A percentile compares a stretch with the other conserved stretches of the same genome.
These are phyloP conservation scores for Danaus melanippus DNA, from an alignment of 1,140 invertebrate species.

Conservation along the genomic window DNA sequence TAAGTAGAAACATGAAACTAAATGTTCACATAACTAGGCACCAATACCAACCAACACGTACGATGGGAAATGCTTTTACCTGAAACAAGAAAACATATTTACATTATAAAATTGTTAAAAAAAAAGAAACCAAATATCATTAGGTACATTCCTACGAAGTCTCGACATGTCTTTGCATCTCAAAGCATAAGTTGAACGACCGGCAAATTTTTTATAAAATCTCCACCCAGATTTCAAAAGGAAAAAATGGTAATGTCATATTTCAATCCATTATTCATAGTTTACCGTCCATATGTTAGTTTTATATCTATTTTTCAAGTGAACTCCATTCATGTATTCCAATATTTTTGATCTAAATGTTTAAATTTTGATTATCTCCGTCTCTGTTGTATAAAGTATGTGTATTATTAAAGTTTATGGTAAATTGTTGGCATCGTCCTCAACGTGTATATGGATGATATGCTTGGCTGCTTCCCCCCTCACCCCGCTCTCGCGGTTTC, in stretches of 20 bases:
- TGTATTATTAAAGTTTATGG: conserved; percentile 29
- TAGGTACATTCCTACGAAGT: conserved; percentile 5
- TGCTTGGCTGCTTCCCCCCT: conserved; percentile 25
- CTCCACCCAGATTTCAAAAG: conserved; percentile 44
- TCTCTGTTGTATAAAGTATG: conserved; percentile 31
- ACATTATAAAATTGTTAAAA: neutral
- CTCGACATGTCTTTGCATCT: conserved; percentile 15
- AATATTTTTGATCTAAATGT: conserved; percentile 49
- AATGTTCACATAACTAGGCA: too few species aligned
- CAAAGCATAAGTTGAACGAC: conserved; percentile 41
- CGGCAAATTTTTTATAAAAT: conserved; percentile 54
- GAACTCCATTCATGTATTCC: conserved; percentile 46
- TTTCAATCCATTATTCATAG: conserved; percentile 49
- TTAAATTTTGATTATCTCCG: conserved; percentile 41
- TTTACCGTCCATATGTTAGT: conserved; percentile 36
- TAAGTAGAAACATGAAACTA: too few species aligned
- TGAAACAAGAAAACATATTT: conserved; percentile 22
- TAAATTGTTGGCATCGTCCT: conserved; percentile 24
- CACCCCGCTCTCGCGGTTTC: conserved; percentile 20
- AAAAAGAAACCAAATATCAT: neutral
- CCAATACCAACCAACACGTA: too few species aligned
- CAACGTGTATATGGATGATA: conserved; percentile 14
- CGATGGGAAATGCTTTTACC: conserved; percentile 21
- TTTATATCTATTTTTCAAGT: conserved; percentile 33
- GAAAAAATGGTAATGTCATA: conserved; percentile 48